These are phyloP conservation scores for Sepioteuthis lessoniana DNA, from an alignment of 2,888 invertebrate genomes.

Conservation along the genomic window DNA sequence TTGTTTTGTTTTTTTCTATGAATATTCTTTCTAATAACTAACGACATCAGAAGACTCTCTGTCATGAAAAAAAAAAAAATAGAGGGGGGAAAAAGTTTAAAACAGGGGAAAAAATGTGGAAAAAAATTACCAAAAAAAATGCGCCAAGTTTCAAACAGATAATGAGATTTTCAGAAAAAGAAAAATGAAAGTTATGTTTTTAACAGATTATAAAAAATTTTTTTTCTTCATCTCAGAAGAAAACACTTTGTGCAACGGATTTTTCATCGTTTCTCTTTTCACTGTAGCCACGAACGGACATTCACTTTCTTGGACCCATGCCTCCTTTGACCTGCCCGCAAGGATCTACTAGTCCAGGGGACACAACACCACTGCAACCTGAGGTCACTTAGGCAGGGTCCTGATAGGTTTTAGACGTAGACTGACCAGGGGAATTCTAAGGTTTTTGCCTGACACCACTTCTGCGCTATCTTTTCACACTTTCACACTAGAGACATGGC, in stretches of 20 bases:
- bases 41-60: background rate
- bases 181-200: too few relatives aligned
- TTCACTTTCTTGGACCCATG: background rate
- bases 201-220: too few relatives aligned
- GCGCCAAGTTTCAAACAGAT: background rate
- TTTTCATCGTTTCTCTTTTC: background rate
- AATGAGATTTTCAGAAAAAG: too few relatives aligned
- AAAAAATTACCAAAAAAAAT: background rate
- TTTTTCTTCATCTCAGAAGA: too few relatives aligned
- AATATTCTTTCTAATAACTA: background rate
- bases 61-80: background rate
- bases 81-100: background rate
- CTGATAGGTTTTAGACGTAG: background rate
- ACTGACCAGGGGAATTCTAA: background rate
- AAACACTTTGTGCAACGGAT: background rate
- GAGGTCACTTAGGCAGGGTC: background rate
- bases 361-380: constrained; percentile 10
- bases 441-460: background rate
- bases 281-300: background rate
- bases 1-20: background rate
- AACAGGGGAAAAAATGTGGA: too few relatives aligned
- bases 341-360: constrained; percentile 21
- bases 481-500: constrained; percentile 1
- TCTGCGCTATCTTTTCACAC: background rate
- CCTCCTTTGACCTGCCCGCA: constrained; percentile 14